Evolutionary conservation across 2,797 vertebrate genomes (phyloP).

Genomic region (Hoplostethus mediterraneus): DNA sequence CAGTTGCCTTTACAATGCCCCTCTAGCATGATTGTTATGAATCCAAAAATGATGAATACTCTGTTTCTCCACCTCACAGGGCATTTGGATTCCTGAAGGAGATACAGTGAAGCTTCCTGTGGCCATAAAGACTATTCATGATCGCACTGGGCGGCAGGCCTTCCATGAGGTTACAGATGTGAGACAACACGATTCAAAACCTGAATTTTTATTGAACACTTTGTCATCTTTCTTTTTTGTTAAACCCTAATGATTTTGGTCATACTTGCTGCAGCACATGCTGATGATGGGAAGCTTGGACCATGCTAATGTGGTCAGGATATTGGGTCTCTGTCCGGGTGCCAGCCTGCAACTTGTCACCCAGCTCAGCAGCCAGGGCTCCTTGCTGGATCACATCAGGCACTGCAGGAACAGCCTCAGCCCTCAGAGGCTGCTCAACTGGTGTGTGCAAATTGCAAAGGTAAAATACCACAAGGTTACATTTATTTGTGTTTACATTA

Average conservation of each 20-base stretch:
- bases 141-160: constrained; percentile 88
- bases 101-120: constrained; percentile 97
- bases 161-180: constrained; percentile 92
- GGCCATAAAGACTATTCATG: constrained; percentile 94
- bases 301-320: constrained; percentile 90
- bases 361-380: constrained; percentile 89
- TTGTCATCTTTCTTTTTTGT: background rate
- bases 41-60: background rate
- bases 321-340: constrained; percentile 92
- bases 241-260: constrained; percentile 5
- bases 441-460: constrained; percentile 98
- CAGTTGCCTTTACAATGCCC: background rate
- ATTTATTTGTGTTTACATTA: background rate
- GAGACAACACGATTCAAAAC: constrained; percentile 64
- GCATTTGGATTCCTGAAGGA: constrained; percentile 95
- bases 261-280: constrained; percentile 87
- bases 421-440: constrained; percentile 95
- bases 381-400: constrained; percentile 90
- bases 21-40: constrained; percentile 5
- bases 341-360: constrained; percentile 91
- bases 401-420: constrained; percentile 85
- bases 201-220: background rate
- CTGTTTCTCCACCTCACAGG: constrained; percentile 77
- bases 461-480: constrained; percentile 73
- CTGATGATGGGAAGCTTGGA: constrained; percentile 91